Evolutionary conservation across 2,113 vertebrate genomes (phyloP).

Genomic region (Bucco capensis): DNA sequence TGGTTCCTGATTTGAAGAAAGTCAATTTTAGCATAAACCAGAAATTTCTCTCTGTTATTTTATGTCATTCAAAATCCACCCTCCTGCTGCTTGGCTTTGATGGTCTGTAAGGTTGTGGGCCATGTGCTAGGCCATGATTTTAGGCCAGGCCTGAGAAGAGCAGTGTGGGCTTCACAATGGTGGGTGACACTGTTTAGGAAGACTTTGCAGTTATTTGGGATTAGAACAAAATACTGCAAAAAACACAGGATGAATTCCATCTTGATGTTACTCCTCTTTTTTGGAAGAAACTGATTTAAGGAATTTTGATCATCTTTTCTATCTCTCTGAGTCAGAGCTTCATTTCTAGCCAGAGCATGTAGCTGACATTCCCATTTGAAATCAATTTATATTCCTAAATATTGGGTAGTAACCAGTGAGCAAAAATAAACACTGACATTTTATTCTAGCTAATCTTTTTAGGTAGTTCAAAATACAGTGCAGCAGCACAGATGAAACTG

Average conservation of each 20-base stretch:
- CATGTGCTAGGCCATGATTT: too few relatives aligned
- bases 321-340: not conserved
- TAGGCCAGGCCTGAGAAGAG: not conserved
- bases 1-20: not conserved
- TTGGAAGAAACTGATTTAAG: not conserved
- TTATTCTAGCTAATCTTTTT: not conserved
- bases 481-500: not conserved
- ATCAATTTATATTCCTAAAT: not conserved
- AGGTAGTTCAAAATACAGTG: not conserved
- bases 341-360: conserved; percentile 15
- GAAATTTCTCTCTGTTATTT: not conserved
- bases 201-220: not conserved
- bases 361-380: conserved; percentile 26
- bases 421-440: conserved; percentile 13
- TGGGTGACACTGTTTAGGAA: not conserved
- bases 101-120: not conserved
- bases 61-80: not conserved
- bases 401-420: not conserved
- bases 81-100: not conserved
- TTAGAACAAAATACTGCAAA: not conserved
- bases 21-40: not conserved
- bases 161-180: not conserved
- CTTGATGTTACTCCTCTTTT: not conserved
- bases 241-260: not conserved
- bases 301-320: conserved; percentile 25